Evolutionary conservation across 2,888 invertebrate species (phyloP), one percentile per base, ranked within the genome.

Genomic region (Zeuzera pyrina): DNA sequence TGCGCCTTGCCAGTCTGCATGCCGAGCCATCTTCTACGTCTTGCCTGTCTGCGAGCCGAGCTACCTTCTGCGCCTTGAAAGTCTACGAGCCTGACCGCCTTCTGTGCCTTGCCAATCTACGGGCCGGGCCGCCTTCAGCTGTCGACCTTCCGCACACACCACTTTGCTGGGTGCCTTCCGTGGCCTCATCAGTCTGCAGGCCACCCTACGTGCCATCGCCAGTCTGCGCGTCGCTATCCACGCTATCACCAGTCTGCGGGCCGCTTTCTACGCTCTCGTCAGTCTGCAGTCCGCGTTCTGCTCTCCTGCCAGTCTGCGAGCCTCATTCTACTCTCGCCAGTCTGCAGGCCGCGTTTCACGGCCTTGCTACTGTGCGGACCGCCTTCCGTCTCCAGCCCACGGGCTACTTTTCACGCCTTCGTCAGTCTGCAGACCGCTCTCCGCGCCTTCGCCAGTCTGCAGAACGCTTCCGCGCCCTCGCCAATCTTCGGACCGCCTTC

Each of bases 401-500:
- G 5, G 19, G 19, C 19, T 8, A 8, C 8, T 5, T 8, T 2
- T 5, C 19, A 19, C 2, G 6, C 6, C 19, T 1, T 19, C 19
- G 5, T 19, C 19, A 8, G 19, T 19, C 19, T 19, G 19, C 6
- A 7, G 19, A 8, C 19, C 19, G 19, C 8, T 5, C 19, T 2
- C 6, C 19, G 8, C 2, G 6, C 6, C 19, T 1, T 19, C 19
- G 5, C 8, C 19, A 8, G 19, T 19, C 19, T 19, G 19, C 6
- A 7, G 19, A 8, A 5, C 24, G 24, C 24, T 24, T 8, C 24
- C 10, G 24, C 24, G 30, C 13, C 6, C 12, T 15, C 3, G 23
- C 14, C 4, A 22, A 8, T 33, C 16, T 12, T 29, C 27, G 27
- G 21, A 3, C 30, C 28, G 3, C 28, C n/a, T n/a, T n/a, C n/a